Base-by-base conservation (phyloP, 1,140 invertebrate species). In the Brachionus rubens region DNA sequence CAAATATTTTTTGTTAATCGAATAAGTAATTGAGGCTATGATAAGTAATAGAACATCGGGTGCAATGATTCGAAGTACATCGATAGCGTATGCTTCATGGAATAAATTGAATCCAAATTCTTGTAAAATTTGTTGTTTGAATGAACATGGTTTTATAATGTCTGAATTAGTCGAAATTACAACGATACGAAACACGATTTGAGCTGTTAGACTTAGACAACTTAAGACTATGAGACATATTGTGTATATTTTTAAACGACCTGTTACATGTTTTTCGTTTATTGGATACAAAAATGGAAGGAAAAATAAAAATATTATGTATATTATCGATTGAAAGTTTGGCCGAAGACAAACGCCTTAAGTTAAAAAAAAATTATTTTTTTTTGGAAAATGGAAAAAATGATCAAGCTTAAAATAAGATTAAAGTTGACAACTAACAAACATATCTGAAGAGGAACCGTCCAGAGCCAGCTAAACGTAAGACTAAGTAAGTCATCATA, bases 201-300 rank as follows among this genome's bases (percentile, higher is more conserved):
- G 72, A 24, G 6, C 41, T 21, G 36, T 19, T 16, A 75, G 24
- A 54, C 48, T 26, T 9, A 41, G 9, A 41, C 24, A 26, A 21
- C 72, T 75, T 14, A 75, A 7, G 24, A 47, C 28, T 10, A 54
- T 54, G 2, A 75, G 9, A 24, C 5, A 5, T 1, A 56, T 7
- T 41, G 56, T 28, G 12, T 28, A 75, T 41, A 16, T 43, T 47
- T 43, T 54, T 2, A 75, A 43, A 30, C 47, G 72, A 59, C 19
- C 52, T 40, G 28, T 40, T 33, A 43, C 28, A n/a, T 24, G 4
- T 21, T 19, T 12, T 48, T 72, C 50, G 30, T 54, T 72, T 40
- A 72, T 50, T 26, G 68, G 68, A 40, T 72, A 72, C n/a, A 72
- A 50, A 72, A 50, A 72, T 24, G 68, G 68, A 21, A 72, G 46